Evolutionary conservation across 2,113 vertebrate genomes (phyloP).

Genomic region (Rhinolophus sinicus): DNA sequence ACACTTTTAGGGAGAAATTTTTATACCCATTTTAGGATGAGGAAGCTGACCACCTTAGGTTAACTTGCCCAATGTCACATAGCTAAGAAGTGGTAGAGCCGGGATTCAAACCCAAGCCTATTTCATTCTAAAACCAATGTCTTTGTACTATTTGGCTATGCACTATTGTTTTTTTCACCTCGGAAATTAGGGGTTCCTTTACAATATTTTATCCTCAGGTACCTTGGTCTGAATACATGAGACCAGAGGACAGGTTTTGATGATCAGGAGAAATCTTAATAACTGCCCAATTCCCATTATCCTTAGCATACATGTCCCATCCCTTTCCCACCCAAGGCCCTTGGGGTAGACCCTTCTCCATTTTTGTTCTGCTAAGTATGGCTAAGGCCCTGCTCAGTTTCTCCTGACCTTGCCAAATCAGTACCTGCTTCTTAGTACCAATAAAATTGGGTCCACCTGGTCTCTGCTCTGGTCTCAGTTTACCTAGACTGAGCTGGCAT

Average conservation of each 20-base stretch:
- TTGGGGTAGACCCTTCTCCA: not conserved
- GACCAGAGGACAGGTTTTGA: not conserved
- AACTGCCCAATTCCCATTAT: constrained; percentile 38
- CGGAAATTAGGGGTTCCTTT: not conserved
- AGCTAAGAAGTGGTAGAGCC: not conserved
- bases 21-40: constrained; percentile 26
- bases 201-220: not conserved
- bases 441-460: not conserved
- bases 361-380: constrained; percentile 26
- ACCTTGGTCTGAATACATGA: not conserved
- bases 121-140: constrained; percentile 20
- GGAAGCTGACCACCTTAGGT: not conserved
- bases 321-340: not conserved
- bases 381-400: constrained; percentile 68
- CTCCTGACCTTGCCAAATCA: constrained; percentile 69
- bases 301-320: not conserved
- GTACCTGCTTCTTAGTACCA: not conserved
- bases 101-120: not conserved
- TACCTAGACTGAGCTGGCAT: not conserved
- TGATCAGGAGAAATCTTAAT: constrained; percentile 33
- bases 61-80: constrained; percentile 19
- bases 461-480: constrained; percentile 25
- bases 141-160: not conserved
- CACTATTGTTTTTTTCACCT: not conserved
- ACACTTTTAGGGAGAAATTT: not conserved